phyloP scores from a whole-genome alignment of 2,888 invertebrate species.

The Chrysopilus asiliformis region DNA sequence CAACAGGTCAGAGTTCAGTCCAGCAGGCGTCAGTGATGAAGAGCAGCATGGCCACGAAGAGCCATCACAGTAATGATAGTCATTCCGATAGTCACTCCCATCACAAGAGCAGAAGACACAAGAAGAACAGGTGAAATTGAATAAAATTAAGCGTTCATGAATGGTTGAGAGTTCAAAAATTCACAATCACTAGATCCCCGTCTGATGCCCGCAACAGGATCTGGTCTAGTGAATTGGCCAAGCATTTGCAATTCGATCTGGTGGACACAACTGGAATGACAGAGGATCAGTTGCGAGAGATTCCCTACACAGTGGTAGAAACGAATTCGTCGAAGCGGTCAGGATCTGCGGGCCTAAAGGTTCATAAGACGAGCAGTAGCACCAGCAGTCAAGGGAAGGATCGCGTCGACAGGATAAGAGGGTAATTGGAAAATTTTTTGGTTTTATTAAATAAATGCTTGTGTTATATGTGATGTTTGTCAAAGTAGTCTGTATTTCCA shows the following conservation, averaged over 20 bases:
- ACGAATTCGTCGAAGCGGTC: constrained; percentile 37
- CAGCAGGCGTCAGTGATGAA: constrained; percentile 58
- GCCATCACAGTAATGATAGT: constrained; percentile 37
- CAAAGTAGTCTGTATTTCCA: constrained; percentile 32
- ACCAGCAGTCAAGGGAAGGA: constrained; percentile 30
- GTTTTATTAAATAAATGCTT: not conserved
- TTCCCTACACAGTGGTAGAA: constrained; percentile 79
- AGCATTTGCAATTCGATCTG: constrained; percentile 76
- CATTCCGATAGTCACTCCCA: constrained; percentile 45
- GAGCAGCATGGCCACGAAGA: constrained; percentile 40
- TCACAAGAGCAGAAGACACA: constrained; percentile 37
- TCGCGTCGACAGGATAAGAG: constrained; percentile 35
- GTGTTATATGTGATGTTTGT: not conserved
- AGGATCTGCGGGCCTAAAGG: constrained; percentile 31
- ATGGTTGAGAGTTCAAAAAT: not conserved
- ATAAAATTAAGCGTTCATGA: constrained; percentile 1
- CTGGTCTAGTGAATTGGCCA: constrained; percentile 64
- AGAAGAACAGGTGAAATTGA: constrained; percentile 42
- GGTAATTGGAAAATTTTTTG: constrained; percentile 26
- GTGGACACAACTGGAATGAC: constrained; percentile 83
- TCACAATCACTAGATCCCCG: constrained; percentile 42
- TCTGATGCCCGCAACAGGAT: constrained; percentile 56
- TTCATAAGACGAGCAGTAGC: constrained; percentile 35
- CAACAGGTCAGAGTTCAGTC: constrained; percentile 39
- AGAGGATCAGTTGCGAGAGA: constrained; percentile 72